These are phyloP conservation scores for Turritopsis rubra DNA, from an alignment of 30 jellyfish, hydroid and myxozoan species.

Conservation along the genomic window DNA sequence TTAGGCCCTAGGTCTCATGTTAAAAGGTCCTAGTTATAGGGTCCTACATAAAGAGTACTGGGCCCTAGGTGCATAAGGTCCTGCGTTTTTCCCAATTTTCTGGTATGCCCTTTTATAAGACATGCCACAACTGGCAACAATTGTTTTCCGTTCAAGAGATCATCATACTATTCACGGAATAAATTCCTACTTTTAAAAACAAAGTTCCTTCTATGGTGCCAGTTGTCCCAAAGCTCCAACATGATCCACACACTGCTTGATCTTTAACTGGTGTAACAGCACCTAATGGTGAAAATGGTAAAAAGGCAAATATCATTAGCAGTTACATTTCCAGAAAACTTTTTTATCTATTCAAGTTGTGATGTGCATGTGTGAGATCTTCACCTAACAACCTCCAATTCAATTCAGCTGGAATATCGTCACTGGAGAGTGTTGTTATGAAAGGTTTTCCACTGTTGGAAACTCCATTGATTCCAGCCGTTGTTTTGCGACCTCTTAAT, in stretches of 20 bases:
- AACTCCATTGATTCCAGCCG: background rate
- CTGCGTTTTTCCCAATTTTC: too few relatives aligned
- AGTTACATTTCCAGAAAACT: background rate
- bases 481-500: conserved; percentile 34
- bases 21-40: too few relatives aligned
- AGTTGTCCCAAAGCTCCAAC: conserved; percentile 65
- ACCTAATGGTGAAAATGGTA: conserved; percentile 26
- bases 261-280: conserved; percentile 58
- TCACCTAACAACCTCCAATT: conserved; percentile 45
- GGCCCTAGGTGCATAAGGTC: too few relatives aligned
- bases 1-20: too few relatives aligned
- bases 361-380: background rate
- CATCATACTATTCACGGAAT: too few relatives aligned
- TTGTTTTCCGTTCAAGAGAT: too few relatives aligned
- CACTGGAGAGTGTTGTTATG: background rate
- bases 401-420: conserved; percentile 31
- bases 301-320: background rate
- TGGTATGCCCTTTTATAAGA: too few relatives aligned
- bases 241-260: conserved; percentile 61
- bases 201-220: conserved; percentile 56
- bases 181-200: conserved; percentile 35
- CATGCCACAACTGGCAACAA: too few relatives aligned
- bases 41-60: too few relatives aligned
- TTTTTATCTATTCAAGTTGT: too few relatives aligned
- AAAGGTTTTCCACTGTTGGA: conserved; percentile 31